Evolutionary conservation across 2,797 vertebrate genomes (phyloP).

Genomic region (Furcifer pardalis): DNA sequence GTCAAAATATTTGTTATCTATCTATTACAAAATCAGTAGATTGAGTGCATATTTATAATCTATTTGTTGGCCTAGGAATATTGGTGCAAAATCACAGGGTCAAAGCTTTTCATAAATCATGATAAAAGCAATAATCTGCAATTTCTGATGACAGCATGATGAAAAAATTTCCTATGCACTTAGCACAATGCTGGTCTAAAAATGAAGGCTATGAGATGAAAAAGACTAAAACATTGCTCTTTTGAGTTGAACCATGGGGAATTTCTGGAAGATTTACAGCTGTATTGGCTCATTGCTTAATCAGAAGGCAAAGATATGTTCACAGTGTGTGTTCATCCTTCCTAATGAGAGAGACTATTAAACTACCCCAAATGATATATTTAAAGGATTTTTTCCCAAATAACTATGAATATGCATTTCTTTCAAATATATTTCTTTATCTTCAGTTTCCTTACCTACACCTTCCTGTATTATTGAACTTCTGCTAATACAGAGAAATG

Average conservation of each 20-base stretch:
- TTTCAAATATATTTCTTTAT: conserved; percentile 18
- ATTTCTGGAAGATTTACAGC: conserved; percentile 79
- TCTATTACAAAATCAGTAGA: conserved; percentile 37
- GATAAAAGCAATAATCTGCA: conserved; percentile 64
- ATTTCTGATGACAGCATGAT: conserved; percentile 74
- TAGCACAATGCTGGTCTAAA: conserved; percentile 76
- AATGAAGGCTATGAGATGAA: conserved; percentile 74
- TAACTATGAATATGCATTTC: conserved; percentile 5
- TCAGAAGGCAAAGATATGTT: conserved; percentile 77
- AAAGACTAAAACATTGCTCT: conserved; percentile 78
- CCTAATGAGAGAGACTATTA: conserved; percentile 78
- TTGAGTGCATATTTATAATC: conserved; percentile 39
- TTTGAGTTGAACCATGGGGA: conserved; percentile 74
- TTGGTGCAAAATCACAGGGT: conserved; percentile 28
- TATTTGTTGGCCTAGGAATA: conserved; percentile 40
- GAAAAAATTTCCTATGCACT: conserved; percentile 77
- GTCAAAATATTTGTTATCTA: conserved; percentile 37
- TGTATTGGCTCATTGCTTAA: conserved; percentile 79
- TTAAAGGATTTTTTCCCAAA: conserved; percentile 43
- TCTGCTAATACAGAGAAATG: conserved; percentile 49
- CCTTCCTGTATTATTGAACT: conserved; percentile 47
- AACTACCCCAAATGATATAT: conserved; percentile 66
- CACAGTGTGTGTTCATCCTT: conserved; percentile 74
- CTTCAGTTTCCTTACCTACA: neutral
- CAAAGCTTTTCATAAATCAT: conserved; percentile 59